These are phyloP conservation scores for Spilarctia lutea DNA, from an alignment of 2,888 invertebrate species.

Conservation along the genomic window DNA sequence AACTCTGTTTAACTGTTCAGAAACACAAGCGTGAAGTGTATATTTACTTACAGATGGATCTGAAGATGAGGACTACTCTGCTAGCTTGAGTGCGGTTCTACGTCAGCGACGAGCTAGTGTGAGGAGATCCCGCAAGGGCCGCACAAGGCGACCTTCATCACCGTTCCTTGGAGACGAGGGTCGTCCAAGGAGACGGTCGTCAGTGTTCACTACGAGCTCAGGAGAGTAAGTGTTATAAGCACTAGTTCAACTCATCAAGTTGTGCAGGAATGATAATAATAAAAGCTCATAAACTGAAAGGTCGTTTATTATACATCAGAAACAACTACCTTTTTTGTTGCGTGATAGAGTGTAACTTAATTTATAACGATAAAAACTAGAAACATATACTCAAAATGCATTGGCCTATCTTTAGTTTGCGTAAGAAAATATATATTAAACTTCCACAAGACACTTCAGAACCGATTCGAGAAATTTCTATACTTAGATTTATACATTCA, in stretches of 20 bases:
- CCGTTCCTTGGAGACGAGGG: slow-evolving; percentile 82
- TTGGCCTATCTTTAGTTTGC: neutral
- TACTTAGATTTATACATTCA: neutral
- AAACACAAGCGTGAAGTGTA: neutral
- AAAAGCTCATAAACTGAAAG: neutral
- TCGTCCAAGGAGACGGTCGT: slow-evolving; percentile 74
- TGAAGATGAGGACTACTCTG: slow-evolving; percentile 95
- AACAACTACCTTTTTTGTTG: neutral
- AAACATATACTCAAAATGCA: neutral
- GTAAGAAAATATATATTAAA: neutral
- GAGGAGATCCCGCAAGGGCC: slow-evolving; percentile 89
- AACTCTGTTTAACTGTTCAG: neutral
- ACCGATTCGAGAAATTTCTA: neutral
- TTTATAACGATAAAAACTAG: neutral
- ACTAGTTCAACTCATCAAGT: neutral
- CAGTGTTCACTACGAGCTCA: slow-evolving; percentile 93
- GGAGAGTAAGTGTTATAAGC: slow-evolving; percentile 89
- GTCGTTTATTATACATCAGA: neutral
- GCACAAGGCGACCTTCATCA: slow-evolving; percentile 87
- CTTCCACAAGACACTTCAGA: neutral
- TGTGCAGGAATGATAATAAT: neutral
- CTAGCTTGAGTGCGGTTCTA: slow-evolving; percentile 94
- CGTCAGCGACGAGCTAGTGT: slow-evolving; percentile 91
- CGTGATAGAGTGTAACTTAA: neutral
- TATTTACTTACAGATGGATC: slow-evolving; percentile 76